Percentiles rank a stretch among this genome's conserved stretches.
These are phyloP conservation scores for Sinocyclocheilus rhinocerous DNA, from an alignment of 2,113 vertebrate genomes.

Conservation along the genomic window DNA sequence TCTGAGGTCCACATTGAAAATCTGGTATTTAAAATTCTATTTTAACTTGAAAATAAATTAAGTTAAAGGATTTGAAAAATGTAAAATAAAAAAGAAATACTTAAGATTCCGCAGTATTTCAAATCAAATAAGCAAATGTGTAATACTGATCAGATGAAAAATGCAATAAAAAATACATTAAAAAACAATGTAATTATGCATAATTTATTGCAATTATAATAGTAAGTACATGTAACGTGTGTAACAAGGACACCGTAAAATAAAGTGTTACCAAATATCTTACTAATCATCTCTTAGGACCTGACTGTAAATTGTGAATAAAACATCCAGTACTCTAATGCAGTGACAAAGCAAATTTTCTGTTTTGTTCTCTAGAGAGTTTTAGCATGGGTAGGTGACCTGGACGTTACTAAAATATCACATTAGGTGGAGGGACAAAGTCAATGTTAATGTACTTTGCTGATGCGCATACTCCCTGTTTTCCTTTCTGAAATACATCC, in stretches of 20 bases:
- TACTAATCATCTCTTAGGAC: too few relatives aligned
- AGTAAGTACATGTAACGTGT: too few relatives aligned
- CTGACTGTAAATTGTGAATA: neutral
- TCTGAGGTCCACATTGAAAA: neutral
- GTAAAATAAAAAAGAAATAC: neutral
- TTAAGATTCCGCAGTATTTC: neutral
- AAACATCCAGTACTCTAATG: constrained; percentile 16
- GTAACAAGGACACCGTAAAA: too few relatives aligned
- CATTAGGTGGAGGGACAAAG: constrained; percentile 15
- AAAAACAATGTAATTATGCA: too few relatives aligned
- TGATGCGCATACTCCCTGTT: neutral
- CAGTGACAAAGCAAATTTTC: constrained; percentile 35
- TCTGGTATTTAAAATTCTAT: neutral
- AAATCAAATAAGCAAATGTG: neutral
- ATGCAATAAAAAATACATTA: too few relatives aligned
- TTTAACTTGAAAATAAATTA: neutral
- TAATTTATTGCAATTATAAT: too few relatives aligned
- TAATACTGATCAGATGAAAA: neutral
- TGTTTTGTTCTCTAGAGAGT: constrained; percentile 5
- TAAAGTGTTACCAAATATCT: too few relatives aligned
- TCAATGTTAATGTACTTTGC: constrained; percentile 32
- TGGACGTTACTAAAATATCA: constrained; percentile 32
- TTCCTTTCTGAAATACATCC: constrained; percentile 19
- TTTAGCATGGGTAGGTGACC: constrained; percentile 25
- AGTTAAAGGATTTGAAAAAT: neutral